A percentile compares a stretch with the other conserved stretches of the same genome.
Conservation (phyloP, 2,888 invertebrate species). For the Copidosoma aretas region DNA sequence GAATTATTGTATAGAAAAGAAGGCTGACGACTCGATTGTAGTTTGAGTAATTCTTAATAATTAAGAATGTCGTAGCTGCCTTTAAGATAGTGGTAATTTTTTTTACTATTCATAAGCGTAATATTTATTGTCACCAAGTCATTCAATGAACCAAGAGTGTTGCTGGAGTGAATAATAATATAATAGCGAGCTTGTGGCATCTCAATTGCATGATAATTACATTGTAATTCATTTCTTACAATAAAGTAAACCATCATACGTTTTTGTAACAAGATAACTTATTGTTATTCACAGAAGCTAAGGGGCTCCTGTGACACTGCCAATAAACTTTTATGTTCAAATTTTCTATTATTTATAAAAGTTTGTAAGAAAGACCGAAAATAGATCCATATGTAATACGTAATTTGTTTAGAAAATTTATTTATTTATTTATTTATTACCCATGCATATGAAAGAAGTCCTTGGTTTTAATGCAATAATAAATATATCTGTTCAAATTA, state of each 20-base stretch:
- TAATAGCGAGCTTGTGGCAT: constrained; percentile 20
- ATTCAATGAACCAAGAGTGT: constrained; percentile 32
- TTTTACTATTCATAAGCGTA: constrained; percentile 25
- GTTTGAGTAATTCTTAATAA: constrained; percentile 25
- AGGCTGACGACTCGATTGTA: constrained; percentile 46
- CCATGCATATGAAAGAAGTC: too few species aligned
- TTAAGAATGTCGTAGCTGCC: constrained; percentile 29
- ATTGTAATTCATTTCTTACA: constrained; percentile 29
- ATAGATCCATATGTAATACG: constrained; percentile 42
- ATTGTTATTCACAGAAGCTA: constrained; percentile 27
- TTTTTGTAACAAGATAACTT: constrained; percentile 28
- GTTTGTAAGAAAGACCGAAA: constrained; percentile 37
- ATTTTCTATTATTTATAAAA: constrained; percentile 50
- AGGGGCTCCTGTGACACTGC: constrained; percentile 50
- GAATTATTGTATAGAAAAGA: constrained; percentile 43
- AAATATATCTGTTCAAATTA: not conserved
- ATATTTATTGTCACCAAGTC: constrained; percentile 38
- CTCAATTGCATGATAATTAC: constrained; percentile 23
- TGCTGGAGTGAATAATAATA: constrained; percentile 14
- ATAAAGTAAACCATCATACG: constrained; percentile 16
- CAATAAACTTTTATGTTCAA: constrained; percentile 51
- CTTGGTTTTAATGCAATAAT: not conserved
- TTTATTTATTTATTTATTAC: too few species aligned
- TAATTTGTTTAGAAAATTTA: constrained; percentile 43
- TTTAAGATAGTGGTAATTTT: constrained; percentile 27